Evolutionary conservation across 2,113 vertebrate genomes (phyloP).

Genomic region (Coregonus clupeaformis): DNA sequence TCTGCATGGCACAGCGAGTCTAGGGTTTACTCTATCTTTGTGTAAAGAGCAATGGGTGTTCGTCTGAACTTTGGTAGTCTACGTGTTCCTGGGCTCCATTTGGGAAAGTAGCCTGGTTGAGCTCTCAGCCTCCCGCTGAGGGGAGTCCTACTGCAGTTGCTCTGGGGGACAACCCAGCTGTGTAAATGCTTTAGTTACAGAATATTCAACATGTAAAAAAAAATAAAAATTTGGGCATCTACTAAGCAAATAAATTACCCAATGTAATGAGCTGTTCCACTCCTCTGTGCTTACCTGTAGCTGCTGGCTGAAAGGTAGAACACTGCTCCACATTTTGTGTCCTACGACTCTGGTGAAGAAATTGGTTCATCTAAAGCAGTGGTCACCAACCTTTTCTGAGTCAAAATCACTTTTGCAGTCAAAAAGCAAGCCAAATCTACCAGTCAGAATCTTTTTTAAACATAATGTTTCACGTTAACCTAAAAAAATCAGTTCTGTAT

Average conservation of each 20-base stretch:
- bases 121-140: background rate
- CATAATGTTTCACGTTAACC: no score
- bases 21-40: no score
- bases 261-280: background rate
- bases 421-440: no score
- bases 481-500: no score
- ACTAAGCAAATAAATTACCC: background rate
- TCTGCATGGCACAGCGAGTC: no score
- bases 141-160: no score
- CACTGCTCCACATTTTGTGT: background rate
- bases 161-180: background rate
- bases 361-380: background rate
- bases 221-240: conserved; percentile 10
- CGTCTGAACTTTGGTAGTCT: no score
- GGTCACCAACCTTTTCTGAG: no score
- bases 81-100: no score
- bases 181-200: conserved; percentile 22
- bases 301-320: background rate
- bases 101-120: background rate
- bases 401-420: no score
- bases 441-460: no score
- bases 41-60: no score
- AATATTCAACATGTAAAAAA: conserved; percentile 21
- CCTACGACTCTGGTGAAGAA: background rate
- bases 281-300: background rate